Evolutionary conservation across 2,888 invertebrate species (phyloP).

Genomic region (Trissolcus brochymenae): DNA sequence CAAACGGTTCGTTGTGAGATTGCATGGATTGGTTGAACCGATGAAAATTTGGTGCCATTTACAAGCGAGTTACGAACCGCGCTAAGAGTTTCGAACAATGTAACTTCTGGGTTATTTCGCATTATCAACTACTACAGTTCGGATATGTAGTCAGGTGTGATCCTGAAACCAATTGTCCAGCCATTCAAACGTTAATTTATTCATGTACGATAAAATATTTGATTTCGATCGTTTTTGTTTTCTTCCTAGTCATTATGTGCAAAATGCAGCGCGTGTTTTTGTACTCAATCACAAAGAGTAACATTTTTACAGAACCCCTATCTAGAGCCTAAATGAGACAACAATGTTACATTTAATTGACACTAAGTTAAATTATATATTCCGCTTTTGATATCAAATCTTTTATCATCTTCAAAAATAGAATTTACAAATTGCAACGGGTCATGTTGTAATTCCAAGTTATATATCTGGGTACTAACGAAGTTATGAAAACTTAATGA

Average conservation of each 20-base stretch:
- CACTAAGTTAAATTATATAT: not conserved
- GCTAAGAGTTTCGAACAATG: too few species aligned
- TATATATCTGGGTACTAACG: constrained; percentile 28
- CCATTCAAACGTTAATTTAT: constrained; percentile 20
- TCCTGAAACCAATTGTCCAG: constrained; percentile 33
- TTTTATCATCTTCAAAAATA: constrained; percentile 21
- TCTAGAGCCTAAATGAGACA: too few species aligned
- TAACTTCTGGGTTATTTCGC: not conserved
- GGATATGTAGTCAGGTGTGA: constrained; percentile 37
- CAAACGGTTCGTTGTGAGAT: constrained; percentile 27
- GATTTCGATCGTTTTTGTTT: constrained; percentile 10
- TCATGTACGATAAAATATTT: constrained; percentile 32
- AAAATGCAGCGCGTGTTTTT: constrained; percentile 47
- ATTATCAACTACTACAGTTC: not conserved
- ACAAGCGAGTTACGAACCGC: too few species aligned
- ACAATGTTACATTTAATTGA: constrained; percentile 6
- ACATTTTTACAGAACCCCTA: constrained; percentile 32
- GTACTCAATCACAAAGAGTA: constrained; percentile 43
- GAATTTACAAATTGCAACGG: constrained; percentile 29
- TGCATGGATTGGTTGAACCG: constrained; percentile 6
- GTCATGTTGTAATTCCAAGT: constrained; percentile 25
- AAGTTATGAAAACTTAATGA: constrained; percentile 36
- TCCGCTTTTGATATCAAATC: constrained; percentile 30
- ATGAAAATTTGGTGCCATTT: too few species aligned
- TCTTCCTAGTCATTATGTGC: constrained; percentile 38